Conservation (phyloP, 2,888 invertebrate species). For the Drosophila cracens region DNA sequence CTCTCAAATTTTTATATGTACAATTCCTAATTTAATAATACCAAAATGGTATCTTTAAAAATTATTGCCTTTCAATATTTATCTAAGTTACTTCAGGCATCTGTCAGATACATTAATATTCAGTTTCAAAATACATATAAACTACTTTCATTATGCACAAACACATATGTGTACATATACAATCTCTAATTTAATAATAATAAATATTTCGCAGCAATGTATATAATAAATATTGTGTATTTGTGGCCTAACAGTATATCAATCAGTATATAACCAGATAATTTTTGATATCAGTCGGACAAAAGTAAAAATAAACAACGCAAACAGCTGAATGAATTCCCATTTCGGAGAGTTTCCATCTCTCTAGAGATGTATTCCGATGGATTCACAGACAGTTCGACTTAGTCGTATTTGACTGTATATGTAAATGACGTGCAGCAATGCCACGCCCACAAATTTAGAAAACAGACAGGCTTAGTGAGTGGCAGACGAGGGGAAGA, state of each 20-base stretch:
- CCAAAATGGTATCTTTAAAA: background rate
- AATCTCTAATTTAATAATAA: background rate
- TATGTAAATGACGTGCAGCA: conserved; percentile 39
- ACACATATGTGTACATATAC: background rate
- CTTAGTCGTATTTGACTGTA: background rate
- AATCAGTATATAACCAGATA: background rate
- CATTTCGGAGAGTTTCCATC: background rate
- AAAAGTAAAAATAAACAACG: background rate
- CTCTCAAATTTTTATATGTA: accelerated
- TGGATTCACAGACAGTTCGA: too few species aligned
- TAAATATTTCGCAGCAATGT: background rate
- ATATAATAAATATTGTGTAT: background rate
- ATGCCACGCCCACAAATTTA: conserved; percentile 24
- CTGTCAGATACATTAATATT: background rate
- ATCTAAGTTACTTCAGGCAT: background rate
- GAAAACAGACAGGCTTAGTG: background rate
- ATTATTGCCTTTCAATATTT: background rate
- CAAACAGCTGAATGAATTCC: background rate
- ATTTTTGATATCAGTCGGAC: background rate
- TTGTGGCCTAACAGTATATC: background rate
- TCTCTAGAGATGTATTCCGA: background rate
- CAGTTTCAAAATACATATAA: background rate
- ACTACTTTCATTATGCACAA: background rate
- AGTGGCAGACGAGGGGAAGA: background rate
- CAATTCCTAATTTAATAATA: background rate